Base-by-base conservation (phyloP, 1,140 invertebrate genomes). In the Lordiphosa stackelbergi region DNA sequence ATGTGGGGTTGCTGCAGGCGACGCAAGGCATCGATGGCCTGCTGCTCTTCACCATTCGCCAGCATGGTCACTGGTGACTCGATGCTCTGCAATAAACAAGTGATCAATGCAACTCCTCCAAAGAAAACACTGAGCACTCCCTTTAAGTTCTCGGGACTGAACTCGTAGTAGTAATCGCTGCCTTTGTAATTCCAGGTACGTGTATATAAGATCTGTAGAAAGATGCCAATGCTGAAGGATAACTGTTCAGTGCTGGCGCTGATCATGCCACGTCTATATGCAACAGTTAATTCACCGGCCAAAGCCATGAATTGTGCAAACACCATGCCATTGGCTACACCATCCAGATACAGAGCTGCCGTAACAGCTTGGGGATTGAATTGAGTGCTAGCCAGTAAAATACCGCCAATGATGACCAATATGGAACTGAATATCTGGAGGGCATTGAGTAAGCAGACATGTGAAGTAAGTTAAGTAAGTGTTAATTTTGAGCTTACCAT, bases 241-340 rank as follows among this genome's bases (percentile, higher is more conserved):
- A 63, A 2, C 5, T 81, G 77, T 10, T 81, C 77, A 8, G 42
- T 16, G 7, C 8, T 48, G 5, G 57, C 22, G 4, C 31, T 16
- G 4, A 43, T 9, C 0, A 9, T 0, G 4, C 77, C 78, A 5
- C 77, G 45, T 35, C 57, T 47, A 24, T 69, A 69, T 0, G 60
- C 24, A 1, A 72, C 46, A 0, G 77, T 5, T 0, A 81, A 8
- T 16, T 81, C 77, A 0, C 72, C 77, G 5, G 36, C 40, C 10
- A 81, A 10, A 2, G 77, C 77, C 47, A 83, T 5, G 4, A 70
- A 59, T 0, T 77, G 77, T 5, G 77, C 64, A 55, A 81, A 83
- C 0, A 41, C 34, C 34, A 81, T 6, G 1, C 77, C 77, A 40
- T 81, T 81, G 43, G 53, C 77, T 4, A 81, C 65, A 1, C 77